A percentile compares a stretch with the other conserved stretches of the same genome.
phyloP scores from a whole-genome alignment of 2,113 vertebrate genomes.

The Pagrus major region DNA sequence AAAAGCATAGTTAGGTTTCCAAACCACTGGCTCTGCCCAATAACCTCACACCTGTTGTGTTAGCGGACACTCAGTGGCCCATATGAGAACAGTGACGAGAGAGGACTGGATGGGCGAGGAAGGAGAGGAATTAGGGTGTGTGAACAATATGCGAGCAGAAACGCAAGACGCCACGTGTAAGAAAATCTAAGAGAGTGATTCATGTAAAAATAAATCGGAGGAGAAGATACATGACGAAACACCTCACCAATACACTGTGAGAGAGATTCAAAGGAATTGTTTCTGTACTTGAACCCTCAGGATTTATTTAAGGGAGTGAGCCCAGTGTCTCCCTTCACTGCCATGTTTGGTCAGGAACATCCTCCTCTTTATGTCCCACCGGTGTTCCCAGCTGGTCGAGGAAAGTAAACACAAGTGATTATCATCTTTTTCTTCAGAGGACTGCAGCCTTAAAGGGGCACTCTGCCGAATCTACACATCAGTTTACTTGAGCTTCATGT shows the following conservation, averaged over 20 bases:
- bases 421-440: conserved; percentile 44
- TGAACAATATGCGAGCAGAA: neutral
- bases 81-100: conserved; percentile 63
- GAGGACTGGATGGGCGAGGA: conserved; percentile 44
- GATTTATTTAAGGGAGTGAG: conserved; percentile 26
- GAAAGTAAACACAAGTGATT: conserved; percentile 73
- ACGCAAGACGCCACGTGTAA: neutral
- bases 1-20: conserved; percentile 61
- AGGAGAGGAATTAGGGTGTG: neutral
- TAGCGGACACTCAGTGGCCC: conserved; percentile 33
- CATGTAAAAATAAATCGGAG: no score
- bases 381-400: conserved; percentile 55
- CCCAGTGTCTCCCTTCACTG: conserved; percentile 45
- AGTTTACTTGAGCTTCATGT: neutral
- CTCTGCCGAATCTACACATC: neutral
- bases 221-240: neutral
- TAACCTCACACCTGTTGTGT: conserved; percentile 77
- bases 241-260: neutral
- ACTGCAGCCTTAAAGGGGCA: conserved; percentile 49
- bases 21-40: conserved; percentile 44
- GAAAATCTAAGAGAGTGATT: neutral
- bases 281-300: conserved; percentile 4
- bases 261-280: conserved; percentile 18
- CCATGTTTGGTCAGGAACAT: conserved; percentile 84
- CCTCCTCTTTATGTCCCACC: conserved; percentile 42